Percentiles rank a stretch among this genome's conserved stretches.
These are phyloP conservation scores for Axis porcinus DNA, from an alignment of 2,113 vertebrate genomes.

Conservation along the genomic window DNA sequence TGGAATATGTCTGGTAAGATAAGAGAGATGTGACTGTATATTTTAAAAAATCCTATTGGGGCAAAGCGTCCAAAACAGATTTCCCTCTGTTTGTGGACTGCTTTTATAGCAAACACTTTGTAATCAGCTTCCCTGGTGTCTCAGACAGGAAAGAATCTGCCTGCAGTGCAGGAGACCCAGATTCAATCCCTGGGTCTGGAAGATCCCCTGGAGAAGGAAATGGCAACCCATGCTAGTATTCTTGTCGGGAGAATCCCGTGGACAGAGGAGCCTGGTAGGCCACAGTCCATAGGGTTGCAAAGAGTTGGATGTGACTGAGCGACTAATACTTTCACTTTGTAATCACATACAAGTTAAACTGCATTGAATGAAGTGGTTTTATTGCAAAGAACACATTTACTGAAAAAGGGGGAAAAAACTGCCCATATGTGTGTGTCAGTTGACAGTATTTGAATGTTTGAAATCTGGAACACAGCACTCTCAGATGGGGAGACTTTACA, in stretches of 20 bases:
- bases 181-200: not conserved
- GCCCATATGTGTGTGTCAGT: not conserved
- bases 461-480: not conserved
- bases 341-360: not conserved
- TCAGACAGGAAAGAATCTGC: not conserved
- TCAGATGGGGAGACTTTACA: not conserved
- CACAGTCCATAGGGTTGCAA: not conserved
- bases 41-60: not conserved
- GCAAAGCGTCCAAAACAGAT: not conserved
- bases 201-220: not conserved
- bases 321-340: not conserved
- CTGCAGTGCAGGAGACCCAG: not conserved
- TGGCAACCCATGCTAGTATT: not conserved
- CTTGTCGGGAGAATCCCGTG: not conserved
- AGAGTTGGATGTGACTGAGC: not conserved
- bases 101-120: not conserved
- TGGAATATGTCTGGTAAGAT: not conserved
- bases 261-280: not conserved
- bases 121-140: not conserved
- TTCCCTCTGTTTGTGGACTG: not conserved
- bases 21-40: not conserved
- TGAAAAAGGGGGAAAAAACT: not conserved
- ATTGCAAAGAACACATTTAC: not conserved
- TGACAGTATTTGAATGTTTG: constrained; percentile 1
- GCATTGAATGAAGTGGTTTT: not conserved